Percentiles rank a stretch among this genome's conserved stretches.
Evolutionary conservation across 1,140 invertebrate genomes (phyloP).

Genomic region (Rhagoletis pomonella): DNA sequence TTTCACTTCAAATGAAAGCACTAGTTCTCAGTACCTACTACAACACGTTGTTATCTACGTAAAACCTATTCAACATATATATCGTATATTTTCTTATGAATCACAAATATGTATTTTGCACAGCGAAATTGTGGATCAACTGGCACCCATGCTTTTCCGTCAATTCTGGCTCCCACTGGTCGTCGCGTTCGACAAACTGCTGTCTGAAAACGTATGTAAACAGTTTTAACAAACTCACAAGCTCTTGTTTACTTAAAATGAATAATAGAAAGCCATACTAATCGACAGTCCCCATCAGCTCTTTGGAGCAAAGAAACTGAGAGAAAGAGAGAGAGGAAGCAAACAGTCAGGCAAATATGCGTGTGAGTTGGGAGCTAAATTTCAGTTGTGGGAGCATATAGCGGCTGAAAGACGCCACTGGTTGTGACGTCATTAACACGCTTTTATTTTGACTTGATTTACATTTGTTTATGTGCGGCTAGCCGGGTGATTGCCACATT

Average conservation of each 20-base stretch:
- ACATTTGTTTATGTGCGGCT: neutral
- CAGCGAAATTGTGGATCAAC: neutral
- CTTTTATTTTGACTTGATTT: constrained; percentile 24
- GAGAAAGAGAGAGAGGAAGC: neutral
- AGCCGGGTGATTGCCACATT: neutral
- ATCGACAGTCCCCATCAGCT: neutral
- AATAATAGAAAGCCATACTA: neutral
- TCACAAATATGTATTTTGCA: neutral
- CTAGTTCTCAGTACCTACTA: no score
- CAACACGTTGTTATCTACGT: no score
- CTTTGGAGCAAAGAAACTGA: neutral
- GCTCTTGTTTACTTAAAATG: neutral
- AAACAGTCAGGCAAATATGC: neutral
- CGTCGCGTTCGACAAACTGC: neutral
- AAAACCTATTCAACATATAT: no score
- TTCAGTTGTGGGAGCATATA: neutral
- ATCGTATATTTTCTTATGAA: no score
- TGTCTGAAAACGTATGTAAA: neutral
- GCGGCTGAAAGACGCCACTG: neutral
- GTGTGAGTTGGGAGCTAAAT: neutral
- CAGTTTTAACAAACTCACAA: neutral
- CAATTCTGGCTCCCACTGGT: neutral
- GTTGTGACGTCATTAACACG: constrained; percentile 3
- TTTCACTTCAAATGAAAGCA: no score
- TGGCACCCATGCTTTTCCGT: neutral